Conservation (phyloP, 2,888 invertebrate species). For the Heteromurus nitidus region DNA sequence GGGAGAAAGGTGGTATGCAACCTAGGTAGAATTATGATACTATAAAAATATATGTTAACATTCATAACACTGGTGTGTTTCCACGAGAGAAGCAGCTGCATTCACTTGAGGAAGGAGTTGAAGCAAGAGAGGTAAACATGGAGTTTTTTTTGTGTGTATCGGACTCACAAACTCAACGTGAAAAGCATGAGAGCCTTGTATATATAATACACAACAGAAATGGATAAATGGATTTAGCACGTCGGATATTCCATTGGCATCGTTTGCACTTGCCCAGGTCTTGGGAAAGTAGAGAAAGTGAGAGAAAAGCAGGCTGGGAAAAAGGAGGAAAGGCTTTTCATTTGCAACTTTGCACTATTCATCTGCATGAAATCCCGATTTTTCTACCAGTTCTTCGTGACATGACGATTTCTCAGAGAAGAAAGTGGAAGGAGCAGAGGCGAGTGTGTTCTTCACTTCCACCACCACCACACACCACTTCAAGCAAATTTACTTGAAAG, state of each 20-base stretch:
- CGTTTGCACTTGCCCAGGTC: not conserved
- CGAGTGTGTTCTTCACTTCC: not conserved
- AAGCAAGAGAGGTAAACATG: not conserved
- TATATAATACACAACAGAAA: no score
- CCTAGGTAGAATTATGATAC: no score
- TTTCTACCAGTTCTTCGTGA: conserved; percentile 67
- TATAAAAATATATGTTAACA: no score
- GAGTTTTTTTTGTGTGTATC: no score
- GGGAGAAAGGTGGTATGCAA: no score
- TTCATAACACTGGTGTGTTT: no score
- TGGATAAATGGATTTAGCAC: conserved; percentile 19
- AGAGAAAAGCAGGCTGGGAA: conserved; percentile 27
- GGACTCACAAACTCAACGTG: no score
- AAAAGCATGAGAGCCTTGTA: no score
- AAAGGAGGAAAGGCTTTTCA: conserved; percentile 66
- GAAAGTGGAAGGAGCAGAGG: not conserved
- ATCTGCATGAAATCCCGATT: conserved; percentile 73
- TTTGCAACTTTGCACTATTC: conserved; percentile 70
- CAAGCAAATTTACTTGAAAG: not conserved
- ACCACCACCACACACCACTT: conserved; percentile 9
- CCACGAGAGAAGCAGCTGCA: no score
- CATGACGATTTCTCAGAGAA: conserved; percentile 67
- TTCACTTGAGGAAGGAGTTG: not conserved
- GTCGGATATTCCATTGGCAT: conserved; percentile 5
- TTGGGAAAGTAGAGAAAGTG: conserved; percentile 23